These are phyloP conservation scores for Homalodisca vitripennis DNA, from an alignment of 1,140 invertebrate species.

Conservation along the genomic window DNA sequence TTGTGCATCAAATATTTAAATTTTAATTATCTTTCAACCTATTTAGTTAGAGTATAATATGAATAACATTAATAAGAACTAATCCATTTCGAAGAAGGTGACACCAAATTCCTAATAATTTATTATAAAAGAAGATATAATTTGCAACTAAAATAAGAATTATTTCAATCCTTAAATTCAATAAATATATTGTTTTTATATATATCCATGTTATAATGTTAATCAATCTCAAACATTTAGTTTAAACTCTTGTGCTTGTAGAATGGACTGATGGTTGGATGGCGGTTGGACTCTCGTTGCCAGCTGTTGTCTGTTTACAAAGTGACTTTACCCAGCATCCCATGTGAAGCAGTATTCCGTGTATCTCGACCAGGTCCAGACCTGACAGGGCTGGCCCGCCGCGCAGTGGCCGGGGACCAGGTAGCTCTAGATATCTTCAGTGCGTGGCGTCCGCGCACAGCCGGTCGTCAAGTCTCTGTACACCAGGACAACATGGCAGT, in stretches of 20 bases:
- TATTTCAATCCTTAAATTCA: too few species aligned
- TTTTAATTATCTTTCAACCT: too few species aligned
- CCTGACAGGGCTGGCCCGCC: constrained; percentile 61
- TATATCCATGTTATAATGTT: too few species aligned
- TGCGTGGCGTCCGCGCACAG: constrained; percentile 85
- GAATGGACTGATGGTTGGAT: constrained; percentile 80
- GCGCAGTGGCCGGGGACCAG: constrained; percentile 86
- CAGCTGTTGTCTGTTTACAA: constrained; percentile 79
- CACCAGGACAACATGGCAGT: constrained; percentile 65
- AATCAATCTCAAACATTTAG: too few species aligned
- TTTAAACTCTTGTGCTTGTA: constrained; percentile 42
- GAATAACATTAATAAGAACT: too few species aligned
- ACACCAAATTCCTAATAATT: too few species aligned
- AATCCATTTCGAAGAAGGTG: too few species aligned
- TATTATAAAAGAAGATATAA: too few species aligned
- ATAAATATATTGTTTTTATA: too few species aligned
- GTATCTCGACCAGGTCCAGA: constrained; percentile 57
- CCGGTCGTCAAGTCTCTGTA: constrained; percentile 61
- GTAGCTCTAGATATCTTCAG: constrained; percentile 73
- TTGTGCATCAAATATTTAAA: too few species aligned
- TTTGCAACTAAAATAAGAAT: too few species aligned
- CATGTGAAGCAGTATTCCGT: constrained; percentile 69
- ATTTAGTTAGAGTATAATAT: too few species aligned
- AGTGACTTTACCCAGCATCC: constrained; percentile 80
- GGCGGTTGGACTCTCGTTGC: constrained; percentile 82